phyloP scores from a whole-genome alignment of 2,888 invertebrate species.

The Anticlea derivata region DNA sequence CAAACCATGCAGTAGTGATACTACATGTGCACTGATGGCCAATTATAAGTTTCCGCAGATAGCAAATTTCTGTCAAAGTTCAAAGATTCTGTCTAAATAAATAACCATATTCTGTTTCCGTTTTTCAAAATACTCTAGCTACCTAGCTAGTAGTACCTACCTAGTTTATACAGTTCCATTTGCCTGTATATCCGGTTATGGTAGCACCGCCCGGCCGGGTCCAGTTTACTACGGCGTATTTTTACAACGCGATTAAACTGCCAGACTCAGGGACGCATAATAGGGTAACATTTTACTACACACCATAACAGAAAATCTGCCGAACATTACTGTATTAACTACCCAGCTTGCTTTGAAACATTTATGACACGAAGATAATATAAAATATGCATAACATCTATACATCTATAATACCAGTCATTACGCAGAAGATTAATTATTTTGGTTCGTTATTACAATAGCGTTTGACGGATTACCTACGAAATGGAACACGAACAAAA shows the following conservation, averaged over 20 bases:
- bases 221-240: conserved; percentile 70
- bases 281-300: conserved; percentile 71
- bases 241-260: conserved; percentile 76
- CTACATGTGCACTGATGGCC: too few species aligned
- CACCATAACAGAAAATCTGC: conserved; percentile 22
- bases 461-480: conserved; percentile 45
- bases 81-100: too few species aligned
- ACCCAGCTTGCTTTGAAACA: conserved; percentile 2
- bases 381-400: conserved; percentile 15
- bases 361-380: conserved; percentile 5
- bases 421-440: conserved; percentile 27
- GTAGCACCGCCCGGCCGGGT: conserved; percentile 42
- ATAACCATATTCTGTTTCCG: too few species aligned
- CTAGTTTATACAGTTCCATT: conserved; percentile 3
- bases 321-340: conserved; percentile 14
- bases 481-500: conserved; percentile 40
- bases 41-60: too few species aligned
- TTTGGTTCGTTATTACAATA: conserved; percentile 40
- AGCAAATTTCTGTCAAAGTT: too few species aligned
- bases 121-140: neutral
- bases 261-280: conserved; percentile 64
- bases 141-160: too few species aligned
- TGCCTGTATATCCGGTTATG: conserved; percentile 47
- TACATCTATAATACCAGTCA: conserved; percentile 12
- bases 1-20: too few species aligned